Evolutionary conservation across 2,113 vertebrate genomes (phyloP).

Genomic region (Pluvianellus socialis): DNA sequence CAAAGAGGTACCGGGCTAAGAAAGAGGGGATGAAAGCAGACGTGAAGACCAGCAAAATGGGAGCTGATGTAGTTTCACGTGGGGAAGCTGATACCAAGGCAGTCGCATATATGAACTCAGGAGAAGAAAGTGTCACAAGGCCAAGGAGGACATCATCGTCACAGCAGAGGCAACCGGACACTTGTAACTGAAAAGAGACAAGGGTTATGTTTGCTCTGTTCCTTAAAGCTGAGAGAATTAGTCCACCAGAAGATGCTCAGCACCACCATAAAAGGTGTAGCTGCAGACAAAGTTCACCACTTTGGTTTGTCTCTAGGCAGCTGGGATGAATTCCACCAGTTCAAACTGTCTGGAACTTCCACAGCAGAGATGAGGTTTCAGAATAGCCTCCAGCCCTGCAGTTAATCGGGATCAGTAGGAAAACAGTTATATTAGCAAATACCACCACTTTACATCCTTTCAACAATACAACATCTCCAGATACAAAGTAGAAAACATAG

Average conservation of each 20-base stretch:
- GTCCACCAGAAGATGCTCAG: background rate
- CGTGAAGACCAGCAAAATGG: background rate
- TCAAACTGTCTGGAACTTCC: background rate
- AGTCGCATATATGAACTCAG: background rate
- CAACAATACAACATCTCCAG: background rate
- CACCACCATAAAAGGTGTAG: background rate
- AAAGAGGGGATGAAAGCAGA: background rate
- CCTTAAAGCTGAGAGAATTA: background rate
- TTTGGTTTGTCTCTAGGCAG: background rate
- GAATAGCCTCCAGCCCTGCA: background rate
- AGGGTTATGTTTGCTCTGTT: background rate
- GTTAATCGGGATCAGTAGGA: background rate
- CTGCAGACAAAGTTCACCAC: background rate
- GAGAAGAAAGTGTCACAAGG: background rate
- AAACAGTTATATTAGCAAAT: background rate
- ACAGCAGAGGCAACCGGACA: background rate
- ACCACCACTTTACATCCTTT: background rate
- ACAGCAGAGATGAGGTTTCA: background rate
- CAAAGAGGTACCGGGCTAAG: background rate
- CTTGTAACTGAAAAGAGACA: background rate
- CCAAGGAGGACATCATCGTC: background rate
- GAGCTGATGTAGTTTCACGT: background rate
- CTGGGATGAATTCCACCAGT: background rate
- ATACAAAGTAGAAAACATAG: background rate
- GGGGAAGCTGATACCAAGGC: background rate